phyloP scores from a whole-genome alignment of 2,797 vertebrate species.

The Halcyon badia region DNA sequence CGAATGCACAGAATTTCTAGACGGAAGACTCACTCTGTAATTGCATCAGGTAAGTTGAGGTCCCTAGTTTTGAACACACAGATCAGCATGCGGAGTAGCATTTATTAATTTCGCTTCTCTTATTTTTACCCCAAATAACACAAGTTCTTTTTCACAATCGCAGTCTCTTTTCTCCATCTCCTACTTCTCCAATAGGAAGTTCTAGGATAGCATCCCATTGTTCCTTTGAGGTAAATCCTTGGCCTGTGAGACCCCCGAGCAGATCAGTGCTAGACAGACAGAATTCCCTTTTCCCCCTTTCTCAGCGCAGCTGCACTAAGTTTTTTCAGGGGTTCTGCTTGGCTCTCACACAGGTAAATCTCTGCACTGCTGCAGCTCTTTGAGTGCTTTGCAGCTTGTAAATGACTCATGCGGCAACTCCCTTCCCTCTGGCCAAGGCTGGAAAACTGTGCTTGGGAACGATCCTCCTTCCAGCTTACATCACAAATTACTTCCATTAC shows the following conservation, averaged over 20 bases:
- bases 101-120: not conserved
- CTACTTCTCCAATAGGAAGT: not conserved
- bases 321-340: not conserved
- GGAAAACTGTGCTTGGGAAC: not conserved
- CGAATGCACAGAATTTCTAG: not conserved
- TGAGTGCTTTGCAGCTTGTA: not conserved
- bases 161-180: not conserved
- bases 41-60: not conserved
- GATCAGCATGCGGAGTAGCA: not conserved
- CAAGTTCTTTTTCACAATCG: not conserved
- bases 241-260: not conserved
- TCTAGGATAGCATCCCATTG: not conserved
- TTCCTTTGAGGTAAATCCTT: not conserved
- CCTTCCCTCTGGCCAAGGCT: not conserved
- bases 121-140: not conserved
- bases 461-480: conserved; percentile 21
- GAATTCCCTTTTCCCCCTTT: not conserved
- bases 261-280: not conserved
- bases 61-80: not conserved
- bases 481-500: not conserved
- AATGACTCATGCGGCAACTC: not conserved
- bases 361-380: not conserved
- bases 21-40: not conserved
- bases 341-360: not conserved
- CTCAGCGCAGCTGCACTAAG: not conserved